phyloP scores from a whole-genome alignment of 2,888 invertebrate species.

The Exephanes ischioxanthus region DNA sequence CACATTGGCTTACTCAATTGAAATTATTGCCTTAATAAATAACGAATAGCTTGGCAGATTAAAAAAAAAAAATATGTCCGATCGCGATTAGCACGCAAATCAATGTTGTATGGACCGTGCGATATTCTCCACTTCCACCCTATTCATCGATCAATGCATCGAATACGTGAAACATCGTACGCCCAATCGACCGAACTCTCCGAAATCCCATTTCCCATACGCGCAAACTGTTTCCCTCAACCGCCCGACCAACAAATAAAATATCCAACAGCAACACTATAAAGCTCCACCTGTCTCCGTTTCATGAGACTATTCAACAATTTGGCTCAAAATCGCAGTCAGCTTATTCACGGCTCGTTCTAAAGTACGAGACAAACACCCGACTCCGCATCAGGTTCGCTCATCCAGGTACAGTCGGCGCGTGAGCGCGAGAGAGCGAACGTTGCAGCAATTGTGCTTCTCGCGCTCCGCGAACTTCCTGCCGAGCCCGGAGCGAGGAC shows the following conservation, averaged over 20 bases:
- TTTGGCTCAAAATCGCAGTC: not conserved
- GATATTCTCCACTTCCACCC: no score
- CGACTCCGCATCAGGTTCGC: slow-evolving; percentile 32
- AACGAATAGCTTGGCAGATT: no score
- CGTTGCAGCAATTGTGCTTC: slow-evolving; percentile 65
- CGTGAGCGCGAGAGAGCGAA: slow-evolving; percentile 34
- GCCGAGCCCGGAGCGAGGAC: slow-evolving; percentile 37
- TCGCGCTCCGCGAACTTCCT: slow-evolving; percentile 64
- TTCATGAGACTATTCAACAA: slow-evolving; percentile 6
- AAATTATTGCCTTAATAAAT: no score
- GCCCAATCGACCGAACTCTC: no score
- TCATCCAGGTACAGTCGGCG: slow-evolving; percentile 21
- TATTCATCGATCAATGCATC: no score
- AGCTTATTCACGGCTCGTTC: slow-evolving; percentile 23
- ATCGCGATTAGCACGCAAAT: no score
- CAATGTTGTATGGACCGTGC: no score
- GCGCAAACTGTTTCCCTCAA: not conserved
- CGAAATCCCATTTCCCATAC: not conserved
- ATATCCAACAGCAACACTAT: not conserved
- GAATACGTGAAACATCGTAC: no score
- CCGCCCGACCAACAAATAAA: not conserved
- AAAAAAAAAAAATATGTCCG: no score
- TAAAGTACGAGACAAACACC: slow-evolving; percentile 48
- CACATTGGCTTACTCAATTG: no score
- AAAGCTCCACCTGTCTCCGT: not conserved